These are phyloP conservation scores for Dromaius novaehollandiae DNA, from an alignment of 2,113 vertebrate genomes.

Conservation along the genomic window DNA sequence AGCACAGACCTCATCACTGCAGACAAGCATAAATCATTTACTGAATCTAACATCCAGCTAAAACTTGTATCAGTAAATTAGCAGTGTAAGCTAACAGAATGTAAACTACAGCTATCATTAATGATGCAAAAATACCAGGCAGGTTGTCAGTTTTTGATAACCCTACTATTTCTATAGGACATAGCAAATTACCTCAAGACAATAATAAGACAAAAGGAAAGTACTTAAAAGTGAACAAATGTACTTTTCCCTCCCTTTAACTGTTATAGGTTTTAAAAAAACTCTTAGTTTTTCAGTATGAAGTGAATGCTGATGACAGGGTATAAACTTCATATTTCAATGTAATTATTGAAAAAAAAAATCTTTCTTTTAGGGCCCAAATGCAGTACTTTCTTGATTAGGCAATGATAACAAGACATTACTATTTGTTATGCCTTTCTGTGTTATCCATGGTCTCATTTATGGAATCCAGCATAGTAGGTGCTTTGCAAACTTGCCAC, in stretches of 20 bases:
- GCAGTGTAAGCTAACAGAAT: neutral
- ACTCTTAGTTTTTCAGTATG: neutral
- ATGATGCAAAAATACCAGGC: neutral
- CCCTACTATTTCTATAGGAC: neutral
- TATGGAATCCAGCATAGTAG: neutral
- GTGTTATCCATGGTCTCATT: neutral
- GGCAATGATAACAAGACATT: neutral
- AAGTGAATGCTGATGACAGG: neutral
- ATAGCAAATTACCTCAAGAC: neutral
- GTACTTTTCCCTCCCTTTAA: neutral
- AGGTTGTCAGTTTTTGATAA: neutral
- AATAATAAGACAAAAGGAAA: neutral
- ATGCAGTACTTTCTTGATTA: neutral
- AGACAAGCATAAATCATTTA: neutral
- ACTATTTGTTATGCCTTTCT: accelerated
- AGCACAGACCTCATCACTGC: neutral
- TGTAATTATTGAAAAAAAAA: neutral
- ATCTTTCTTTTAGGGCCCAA: accelerated
- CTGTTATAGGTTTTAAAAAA: neutral
- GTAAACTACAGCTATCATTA: neutral
- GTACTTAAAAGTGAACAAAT: neutral
- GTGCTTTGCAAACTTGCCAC: neutral
- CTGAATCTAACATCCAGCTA: neutral
- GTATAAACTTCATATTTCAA: neutral
- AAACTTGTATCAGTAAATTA: neutral